A percentile compares a stretch with the other conserved stretches of the same genome.
Conservation (phyloP, 2,888 invertebrate species). For the Ceriagrion tenellum region DNA sequence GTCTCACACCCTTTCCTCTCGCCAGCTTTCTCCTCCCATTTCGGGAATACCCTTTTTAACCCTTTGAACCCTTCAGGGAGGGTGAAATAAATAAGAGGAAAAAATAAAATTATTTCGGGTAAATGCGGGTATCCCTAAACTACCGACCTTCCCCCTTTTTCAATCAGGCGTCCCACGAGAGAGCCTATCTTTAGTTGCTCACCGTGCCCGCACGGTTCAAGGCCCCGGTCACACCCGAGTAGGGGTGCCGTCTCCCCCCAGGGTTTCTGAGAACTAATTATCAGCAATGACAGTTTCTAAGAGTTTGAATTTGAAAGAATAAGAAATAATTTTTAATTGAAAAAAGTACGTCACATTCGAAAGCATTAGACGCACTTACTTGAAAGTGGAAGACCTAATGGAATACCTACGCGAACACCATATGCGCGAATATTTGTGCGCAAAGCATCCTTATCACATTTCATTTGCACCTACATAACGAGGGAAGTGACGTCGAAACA, state of each 20-base stretch:
- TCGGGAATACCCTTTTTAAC: constrained; percentile 5
- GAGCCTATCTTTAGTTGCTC: not conserved
- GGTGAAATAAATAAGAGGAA: not conserved
- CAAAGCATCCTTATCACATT: no score
- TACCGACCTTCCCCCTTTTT: not conserved
- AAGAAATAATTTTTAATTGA: no score
- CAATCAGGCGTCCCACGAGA: not conserved
- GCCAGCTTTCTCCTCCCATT: not conserved
- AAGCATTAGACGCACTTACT: no score
- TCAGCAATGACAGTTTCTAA: not conserved
- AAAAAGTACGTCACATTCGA: no score
- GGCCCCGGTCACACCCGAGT: not conserved
- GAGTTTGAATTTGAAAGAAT: not conserved
- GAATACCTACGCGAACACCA: no score
- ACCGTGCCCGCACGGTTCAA: not conserved
- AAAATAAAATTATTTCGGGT: not conserved
- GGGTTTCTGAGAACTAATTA: not conserved
- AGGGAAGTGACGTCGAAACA: no score
- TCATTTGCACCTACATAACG: no score
- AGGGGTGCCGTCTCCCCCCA: not conserved
- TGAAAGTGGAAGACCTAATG: no score
- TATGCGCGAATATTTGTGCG: no score
- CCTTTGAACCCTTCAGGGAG: not conserved
- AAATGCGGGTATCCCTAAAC: not conserved
- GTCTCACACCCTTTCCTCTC: not conserved